Base-by-base conservation (phyloP, 2,888 invertebrate genomes). In the Ochropleura plecta region DNA sequence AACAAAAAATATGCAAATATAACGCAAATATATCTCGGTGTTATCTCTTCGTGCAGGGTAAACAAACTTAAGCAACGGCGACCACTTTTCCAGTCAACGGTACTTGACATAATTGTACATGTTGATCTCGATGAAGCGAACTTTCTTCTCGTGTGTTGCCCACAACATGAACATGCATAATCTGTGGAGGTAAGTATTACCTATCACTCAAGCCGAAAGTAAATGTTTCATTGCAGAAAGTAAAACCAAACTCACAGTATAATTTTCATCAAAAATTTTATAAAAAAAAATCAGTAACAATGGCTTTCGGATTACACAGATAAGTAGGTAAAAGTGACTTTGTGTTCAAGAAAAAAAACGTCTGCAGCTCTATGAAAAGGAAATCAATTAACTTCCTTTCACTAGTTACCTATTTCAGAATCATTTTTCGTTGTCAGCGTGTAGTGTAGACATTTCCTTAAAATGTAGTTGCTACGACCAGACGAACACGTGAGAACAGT, bases 1-100 rank as follows among this genome's bases (percentile, higher is more conserved):
- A 81, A 89, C 90, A 92, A 93, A 93, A 93, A 93, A 93, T 92
- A 93, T 93, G 92, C 88, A 86, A 92, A 93, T 92, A 73, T 76
- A 85, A 86, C 86, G 88, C 90, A 92, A 92, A 92, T 91, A 88
- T 89, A 84, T 86, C 79, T 86, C 86, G 85, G 82, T 88, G 89
- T 86, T 90, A 90, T 91, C 88, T 86, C 73, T 85, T 84, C 78
- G 79, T 80, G 83, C 81, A 86, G 70, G 67, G 79, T 90, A 91
- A 91, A 89, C 89, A 91, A 90, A 90, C 90, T 88, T 85, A 83
- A 86, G 81, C 87, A 89, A 82, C 88, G 84, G 85, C 84, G 81
- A 81, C 83, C 87, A 88, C 88, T 88, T 82, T 81, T 84, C 70
- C 81, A 74, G 81, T 83, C 88, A 93, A 93, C 93, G 92, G 93